A percentile compares a stretch with the other conserved stretches of the same genome.
These are phyloP conservation scores for Steinernema khuongi DNA, from an alignment of 1,140 invertebrate genomes.

Conservation along the genomic window DNA sequence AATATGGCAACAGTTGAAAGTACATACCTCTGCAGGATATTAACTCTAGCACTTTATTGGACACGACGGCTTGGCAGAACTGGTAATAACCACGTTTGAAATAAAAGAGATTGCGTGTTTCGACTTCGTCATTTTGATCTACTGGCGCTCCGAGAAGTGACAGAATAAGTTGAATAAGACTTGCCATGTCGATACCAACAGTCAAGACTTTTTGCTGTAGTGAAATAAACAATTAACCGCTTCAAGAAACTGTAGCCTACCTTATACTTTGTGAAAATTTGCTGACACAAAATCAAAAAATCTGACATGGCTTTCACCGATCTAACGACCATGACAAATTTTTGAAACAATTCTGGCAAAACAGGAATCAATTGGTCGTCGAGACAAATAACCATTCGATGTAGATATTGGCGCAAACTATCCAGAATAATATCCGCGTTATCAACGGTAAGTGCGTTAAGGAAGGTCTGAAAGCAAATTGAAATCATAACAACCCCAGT, in stretches of 20 bases:
- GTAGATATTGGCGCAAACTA: slow-evolving; percentile 21
- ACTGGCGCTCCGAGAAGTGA: not conserved
- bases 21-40: not conserved
- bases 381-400: slow-evolving; percentile 31
- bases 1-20: not conserved
- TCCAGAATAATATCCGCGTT: slow-evolving; percentile 28
- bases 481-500: not conserved
- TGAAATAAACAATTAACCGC: not conserved
- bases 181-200: not conserved
- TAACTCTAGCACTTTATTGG: not conserved
- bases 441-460: slow-evolving; percentile 18
- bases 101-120: not conserved
- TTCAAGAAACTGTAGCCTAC: not conserved
- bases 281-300: slow-evolving; percentile 30
- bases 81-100: not conserved
- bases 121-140: not conserved
- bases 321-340: slow-evolving; percentile 24
- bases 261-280: slow-evolving; percentile 35
- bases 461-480: slow-evolving; percentile 12
- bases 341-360: slow-evolving; percentile 25
- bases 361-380: slow-evolving; percentile 31
- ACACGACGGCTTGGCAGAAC: not conserved
- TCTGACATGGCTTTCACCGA: slow-evolving; percentile 30
- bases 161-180: not conserved
- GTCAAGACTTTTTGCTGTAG: not conserved